phyloP scores from a whole-genome alignment of 2,113 vertebrate species.

The Prunella fulvescens region DNA sequence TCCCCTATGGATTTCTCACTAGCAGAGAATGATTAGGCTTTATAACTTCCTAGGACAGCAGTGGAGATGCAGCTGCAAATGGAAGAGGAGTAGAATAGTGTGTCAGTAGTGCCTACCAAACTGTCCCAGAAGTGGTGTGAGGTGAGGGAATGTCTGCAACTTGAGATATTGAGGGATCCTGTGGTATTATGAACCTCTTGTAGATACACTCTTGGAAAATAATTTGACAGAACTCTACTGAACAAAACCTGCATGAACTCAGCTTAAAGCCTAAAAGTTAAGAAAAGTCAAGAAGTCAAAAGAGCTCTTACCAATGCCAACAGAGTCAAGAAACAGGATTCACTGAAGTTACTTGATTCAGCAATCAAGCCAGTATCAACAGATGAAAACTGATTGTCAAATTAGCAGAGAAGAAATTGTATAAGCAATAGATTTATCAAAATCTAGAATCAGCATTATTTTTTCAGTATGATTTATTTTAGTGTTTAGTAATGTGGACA shows the following conservation, averaged over 20 bases:
- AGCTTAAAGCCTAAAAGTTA: background rate
- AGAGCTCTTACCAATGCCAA: background rate
- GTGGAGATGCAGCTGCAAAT: background rate
- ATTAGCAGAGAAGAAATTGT: background rate
- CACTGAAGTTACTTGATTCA: background rate
- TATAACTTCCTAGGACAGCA: background rate
- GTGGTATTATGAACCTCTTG: background rate
- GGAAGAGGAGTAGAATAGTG: background rate
- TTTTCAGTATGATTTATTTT: background rate
- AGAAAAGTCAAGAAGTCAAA: background rate
- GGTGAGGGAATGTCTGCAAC: background rate
- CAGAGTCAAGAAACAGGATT: rapidly evolving
- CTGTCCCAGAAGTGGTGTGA: background rate
- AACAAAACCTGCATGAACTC: background rate
- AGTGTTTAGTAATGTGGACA: background rate
- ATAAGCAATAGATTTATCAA: background rate
- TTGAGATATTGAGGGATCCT: background rate
- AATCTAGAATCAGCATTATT: background rate
- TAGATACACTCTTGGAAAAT: background rate
- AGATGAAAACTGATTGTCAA: background rate
- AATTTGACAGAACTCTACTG: background rate
- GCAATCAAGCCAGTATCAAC: background rate
- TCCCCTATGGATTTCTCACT: background rate
- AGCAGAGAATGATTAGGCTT: background rate
- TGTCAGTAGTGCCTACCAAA: rapidly evolving